phyloP scores from a whole-genome alignment of 2,888 invertebrate species.

The Spisula subtruncata region DNA sequence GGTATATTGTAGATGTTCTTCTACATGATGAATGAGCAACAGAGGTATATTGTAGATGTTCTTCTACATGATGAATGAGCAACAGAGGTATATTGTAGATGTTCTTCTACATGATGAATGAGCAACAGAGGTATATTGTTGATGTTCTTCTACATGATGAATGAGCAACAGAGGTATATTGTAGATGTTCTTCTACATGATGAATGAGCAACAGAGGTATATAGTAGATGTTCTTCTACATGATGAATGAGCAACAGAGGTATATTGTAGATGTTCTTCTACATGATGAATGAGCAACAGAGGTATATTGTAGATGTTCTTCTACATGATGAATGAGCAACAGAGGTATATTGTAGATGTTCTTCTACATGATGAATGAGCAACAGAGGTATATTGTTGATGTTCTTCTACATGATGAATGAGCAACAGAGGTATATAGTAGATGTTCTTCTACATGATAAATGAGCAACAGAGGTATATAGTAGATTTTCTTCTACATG shows the following conservation, averaged over 20 bases:
- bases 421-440: background rate
- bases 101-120: background rate
- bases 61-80: background rate
- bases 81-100: conserved; percentile 2
- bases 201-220: background rate
- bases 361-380: background rate
- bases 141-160: background rate
- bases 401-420: background rate
- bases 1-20: background rate
- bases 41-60: background rate
- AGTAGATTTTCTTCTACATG: background rate
- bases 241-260: background rate
- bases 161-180: background rate
- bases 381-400: background rate
- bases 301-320: background rate
- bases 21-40: background rate
- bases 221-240: background rate
- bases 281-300: background rate
- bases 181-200: background rate
- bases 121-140: background rate
- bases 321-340: background rate
- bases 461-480: background rate
- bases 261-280: background rate
- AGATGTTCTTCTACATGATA: background rate
- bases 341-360: background rate